These are phyloP conservation scores for Hydrotaea cyrtoneurina DNA, from an alignment of 2,888 invertebrate genomes.

Conservation along the genomic window DNA sequence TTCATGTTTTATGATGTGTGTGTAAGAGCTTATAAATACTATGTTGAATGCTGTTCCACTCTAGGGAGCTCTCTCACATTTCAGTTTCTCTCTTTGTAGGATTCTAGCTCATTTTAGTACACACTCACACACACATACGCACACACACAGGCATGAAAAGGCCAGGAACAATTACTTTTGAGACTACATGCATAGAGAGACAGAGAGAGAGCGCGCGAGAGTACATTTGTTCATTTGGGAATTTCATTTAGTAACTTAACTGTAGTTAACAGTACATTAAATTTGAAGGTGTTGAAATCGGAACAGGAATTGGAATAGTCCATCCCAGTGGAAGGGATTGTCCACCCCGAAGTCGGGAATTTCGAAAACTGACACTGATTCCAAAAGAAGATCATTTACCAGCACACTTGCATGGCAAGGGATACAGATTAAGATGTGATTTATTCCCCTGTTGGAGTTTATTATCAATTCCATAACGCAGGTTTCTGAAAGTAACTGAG, in stretches of 20 bases:
- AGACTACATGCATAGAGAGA: background rate
- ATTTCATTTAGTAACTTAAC: background rate
- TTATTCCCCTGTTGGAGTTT: too few species aligned
- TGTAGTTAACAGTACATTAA: background rate
- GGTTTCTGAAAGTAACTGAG: too few species aligned
- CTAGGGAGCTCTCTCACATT: too few species aligned
- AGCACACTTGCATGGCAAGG: too few species aligned
- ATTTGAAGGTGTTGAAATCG: background rate
- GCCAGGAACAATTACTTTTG: background rate
- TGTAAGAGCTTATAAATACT: background rate
- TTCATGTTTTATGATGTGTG: background rate
- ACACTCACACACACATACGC: too few species aligned
- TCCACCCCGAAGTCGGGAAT: background rate
- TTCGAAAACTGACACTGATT: background rate
- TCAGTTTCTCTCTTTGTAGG: background rate
- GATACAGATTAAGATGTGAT: too few species aligned
- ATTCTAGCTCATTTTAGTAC: background rate
- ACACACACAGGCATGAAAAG: background rate
- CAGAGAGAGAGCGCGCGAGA: background rate
- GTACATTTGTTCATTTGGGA: background rate
- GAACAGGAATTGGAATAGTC: background rate
- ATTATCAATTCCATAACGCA: too few species aligned
- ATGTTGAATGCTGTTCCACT: background rate
- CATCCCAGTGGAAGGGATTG: background rate
- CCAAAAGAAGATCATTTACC: too few species aligned